phyloP scores from a whole-genome alignment of 2,888 invertebrate species.

The Nemurella pictetii region DNA sequence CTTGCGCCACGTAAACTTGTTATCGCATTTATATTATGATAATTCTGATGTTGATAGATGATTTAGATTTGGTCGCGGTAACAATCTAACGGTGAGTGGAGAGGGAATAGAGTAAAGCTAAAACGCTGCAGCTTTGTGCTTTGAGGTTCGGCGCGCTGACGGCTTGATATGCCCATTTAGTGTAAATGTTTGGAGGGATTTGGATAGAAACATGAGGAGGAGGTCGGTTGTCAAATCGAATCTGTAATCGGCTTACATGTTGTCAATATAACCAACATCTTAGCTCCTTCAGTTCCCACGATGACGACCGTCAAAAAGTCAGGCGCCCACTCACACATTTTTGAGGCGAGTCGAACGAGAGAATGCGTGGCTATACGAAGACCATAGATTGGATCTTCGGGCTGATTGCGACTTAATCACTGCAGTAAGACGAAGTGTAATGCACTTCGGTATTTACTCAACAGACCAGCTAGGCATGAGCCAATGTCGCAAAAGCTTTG shows the following conservation, averaged over 20 bases:
- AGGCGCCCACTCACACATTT: background rate
- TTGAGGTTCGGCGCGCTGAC: background rate
- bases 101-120: background rate
- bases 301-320: background rate
- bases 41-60: background rate
- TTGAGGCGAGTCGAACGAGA: background rate
- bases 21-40: background rate
- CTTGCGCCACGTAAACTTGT: background rate
- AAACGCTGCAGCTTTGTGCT: background rate
- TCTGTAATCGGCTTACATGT: conserved; percentile 27
- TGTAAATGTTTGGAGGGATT: background rate
- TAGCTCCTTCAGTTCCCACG: conserved; percentile 31
- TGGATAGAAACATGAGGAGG: conserved; percentile 6
- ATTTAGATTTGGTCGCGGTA: background rate
- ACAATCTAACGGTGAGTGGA: background rate
- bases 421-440: background rate
- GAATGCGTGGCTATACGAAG: background rate
- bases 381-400: background rate
- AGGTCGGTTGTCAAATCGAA: conserved; percentile 16
- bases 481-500: background rate
- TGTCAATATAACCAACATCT: conserved; percentile 17
- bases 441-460: background rate
- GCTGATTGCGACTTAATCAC: background rate
- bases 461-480: background rate
- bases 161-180: background rate